These are phyloP conservation scores for Cyprinodon tularosa DNA, from an alignment of 2,113 vertebrate species.

Conservation along the genomic window DNA sequence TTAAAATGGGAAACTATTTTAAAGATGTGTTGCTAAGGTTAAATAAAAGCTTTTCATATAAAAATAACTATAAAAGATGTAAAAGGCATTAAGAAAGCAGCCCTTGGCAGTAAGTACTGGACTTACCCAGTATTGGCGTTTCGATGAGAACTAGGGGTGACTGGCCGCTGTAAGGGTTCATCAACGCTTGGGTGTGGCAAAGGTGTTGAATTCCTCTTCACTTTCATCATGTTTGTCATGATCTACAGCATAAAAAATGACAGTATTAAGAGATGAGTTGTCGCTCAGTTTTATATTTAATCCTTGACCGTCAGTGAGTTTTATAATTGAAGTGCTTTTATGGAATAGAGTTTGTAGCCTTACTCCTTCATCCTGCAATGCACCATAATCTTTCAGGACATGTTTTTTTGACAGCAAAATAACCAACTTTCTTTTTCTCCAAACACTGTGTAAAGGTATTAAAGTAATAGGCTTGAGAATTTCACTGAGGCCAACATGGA, in stretches of 20 bases:
- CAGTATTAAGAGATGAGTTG: not conserved
- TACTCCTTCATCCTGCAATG: no score
- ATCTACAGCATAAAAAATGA: constrained; percentile 78
- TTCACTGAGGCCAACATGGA: no score
- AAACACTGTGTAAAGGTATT: no score
- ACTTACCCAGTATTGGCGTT: constrained; percentile 79
- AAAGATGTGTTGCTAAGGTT: not conserved
- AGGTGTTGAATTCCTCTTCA: constrained; percentile 78
- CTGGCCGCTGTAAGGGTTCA: constrained; percentile 90
- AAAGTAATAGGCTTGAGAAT: no score
- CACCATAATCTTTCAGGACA: no score
- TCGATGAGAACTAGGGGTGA: constrained; percentile 87
- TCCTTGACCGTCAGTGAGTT: no score
- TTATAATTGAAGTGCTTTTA: no score
- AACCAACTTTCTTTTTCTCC: no score
- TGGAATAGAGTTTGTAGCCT: no score
- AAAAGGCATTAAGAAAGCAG: not conserved
- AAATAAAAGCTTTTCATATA: not conserved
- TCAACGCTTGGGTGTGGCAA: constrained; percentile 73
- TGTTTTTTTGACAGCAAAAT: no score
- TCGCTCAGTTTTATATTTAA: no score
- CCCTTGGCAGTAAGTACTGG: not conserved
- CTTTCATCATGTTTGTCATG: constrained; percentile 91
- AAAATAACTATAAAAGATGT: not conserved
- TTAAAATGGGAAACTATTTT: not conserved